Base-by-base conservation (phyloP, 2,888 invertebrate species). In the Parnassius smintheus region DNA sequence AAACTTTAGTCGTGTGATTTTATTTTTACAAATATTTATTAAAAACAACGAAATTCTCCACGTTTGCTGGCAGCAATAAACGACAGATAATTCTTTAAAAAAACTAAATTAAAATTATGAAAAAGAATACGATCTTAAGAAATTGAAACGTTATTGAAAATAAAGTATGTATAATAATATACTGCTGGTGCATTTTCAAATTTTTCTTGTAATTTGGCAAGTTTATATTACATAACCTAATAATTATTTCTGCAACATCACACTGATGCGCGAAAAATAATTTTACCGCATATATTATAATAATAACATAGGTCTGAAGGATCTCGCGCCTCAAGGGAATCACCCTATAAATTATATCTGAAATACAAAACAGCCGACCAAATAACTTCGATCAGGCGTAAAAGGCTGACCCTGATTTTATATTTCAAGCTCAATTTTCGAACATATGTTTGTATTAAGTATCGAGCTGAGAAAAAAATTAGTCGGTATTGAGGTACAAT, bases 401-500 rank as follows among this genome's bases (percentile, higher is more conserved):
- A 13, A 49, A 12, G 10, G 49, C 49, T 45, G 58, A 50, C 49
- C 55, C 13, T 59, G 55, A 62, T 62, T 59, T 59, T n/a, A 54
- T 11, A 13, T 25, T n/a, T 41, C 46, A 46, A 8, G 4, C 46
- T 13, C 51, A 55, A 10, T 57, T 58, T 51, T 18, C 18, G n/a
- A n/a, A 49, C 50, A 13, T 35, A 35, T 45, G 45, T 54, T 35
- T 50, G 45, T 54, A 46, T 50, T 45, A 50, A 8, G 49, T 55
- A 46, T 48, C 54, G 41, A 53, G 18, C 45, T 22, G 56, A 49
- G 49, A 49, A 22, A 46, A 46, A 35, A 55, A 55, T 50, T 53
- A 64, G 58, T 64, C 22, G 70, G 75, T 71, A 70, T 68, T 67
- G 70, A 69, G 68, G 62, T 67, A 68, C 64, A 65, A 72, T 81